Percentiles rank a stretch among this genome's conserved stretches.
Evolutionary conservation across 2,888 invertebrate genomes (phyloP).

Genomic region (Caenorhabditis imperialis): DNA sequence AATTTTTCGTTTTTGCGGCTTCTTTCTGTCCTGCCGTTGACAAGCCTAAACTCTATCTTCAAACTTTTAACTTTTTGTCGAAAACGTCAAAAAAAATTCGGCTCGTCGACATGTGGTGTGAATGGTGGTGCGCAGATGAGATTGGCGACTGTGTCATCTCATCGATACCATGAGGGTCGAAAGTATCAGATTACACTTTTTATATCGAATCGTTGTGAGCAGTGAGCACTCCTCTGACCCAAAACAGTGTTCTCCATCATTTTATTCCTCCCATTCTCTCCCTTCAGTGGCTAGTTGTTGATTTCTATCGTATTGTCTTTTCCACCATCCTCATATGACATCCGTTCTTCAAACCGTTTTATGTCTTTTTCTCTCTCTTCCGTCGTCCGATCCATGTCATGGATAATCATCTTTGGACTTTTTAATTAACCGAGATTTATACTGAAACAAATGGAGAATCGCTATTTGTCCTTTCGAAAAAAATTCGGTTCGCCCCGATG

Average conservation of each 20-base stretch:
- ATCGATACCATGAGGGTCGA: slow-evolving; percentile 11
- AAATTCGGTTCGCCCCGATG: slow-evolving; percentile 1
- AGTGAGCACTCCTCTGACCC: no score
- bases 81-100: slow-evolving; percentile 3
- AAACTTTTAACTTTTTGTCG: slow-evolving; percentile 1
- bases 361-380: slow-evolving; percentile 23
- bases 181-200: slow-evolving; percentile 27
- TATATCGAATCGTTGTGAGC: no score
- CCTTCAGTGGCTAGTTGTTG: slow-evolving; percentile 35
- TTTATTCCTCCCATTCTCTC: no score
- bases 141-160: slow-evolving; percentile 21
- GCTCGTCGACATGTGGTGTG: slow-evolving; percentile 10
- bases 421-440: slow-evolving; percentile 16
- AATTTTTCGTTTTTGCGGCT: slow-evolving; percentile 43
- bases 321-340: slow-evolving; percentile 25
- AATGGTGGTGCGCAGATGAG: slow-evolving; percentile 4
- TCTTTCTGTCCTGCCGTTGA: slow-evolving; percentile 16
- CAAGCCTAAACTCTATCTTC: neutral
- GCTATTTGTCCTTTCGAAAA: neutral
- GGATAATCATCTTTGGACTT: slow-evolving; percentile 37
- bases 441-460: neutral
- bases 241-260: no score
- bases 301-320: slow-evolving; percentile 28
- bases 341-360: slow-evolving; percentile 42
- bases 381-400: slow-evolving; percentile 8